phyloP scores from a whole-genome alignment of 92 coral and sea anemone genomes.

The Zoanthus sociatus region DNA sequence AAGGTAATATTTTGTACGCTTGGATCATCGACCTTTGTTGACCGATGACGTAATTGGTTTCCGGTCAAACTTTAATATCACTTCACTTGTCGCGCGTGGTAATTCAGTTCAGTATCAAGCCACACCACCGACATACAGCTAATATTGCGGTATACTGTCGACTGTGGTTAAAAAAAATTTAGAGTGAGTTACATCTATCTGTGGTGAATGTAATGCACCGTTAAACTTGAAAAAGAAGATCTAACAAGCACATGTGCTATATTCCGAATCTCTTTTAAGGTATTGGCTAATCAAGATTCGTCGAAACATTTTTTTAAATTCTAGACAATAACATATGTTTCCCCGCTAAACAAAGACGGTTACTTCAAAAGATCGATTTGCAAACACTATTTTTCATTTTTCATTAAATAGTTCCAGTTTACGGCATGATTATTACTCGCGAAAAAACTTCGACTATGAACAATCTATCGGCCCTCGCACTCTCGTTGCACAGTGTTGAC shows the following conservation, averaged over 20 bases:
- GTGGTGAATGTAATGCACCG: not conserved
- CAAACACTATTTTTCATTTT: conserved; percentile 29
- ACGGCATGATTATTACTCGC: conserved; percentile 41
- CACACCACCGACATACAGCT: not conserved
- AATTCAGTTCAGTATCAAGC: not conserved
- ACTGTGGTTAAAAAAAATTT: not conserved
- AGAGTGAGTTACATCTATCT: not conserved
- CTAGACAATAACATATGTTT: not conserved
- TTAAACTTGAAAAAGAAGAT: not conserved
- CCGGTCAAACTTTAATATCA: conserved; percentile 22
- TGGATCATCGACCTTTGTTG: not conserved
- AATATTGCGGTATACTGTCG: not conserved
- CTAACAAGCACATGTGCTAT: not conserved
- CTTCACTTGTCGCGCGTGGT: not conserved
- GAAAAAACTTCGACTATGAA: conserved; percentile 26
- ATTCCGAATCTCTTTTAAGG: not conserved
- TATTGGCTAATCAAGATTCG: not conserved
- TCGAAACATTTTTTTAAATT: not conserved
- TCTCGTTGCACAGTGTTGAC: conserved; percentile 66
- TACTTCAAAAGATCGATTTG: conserved; percentile 17
- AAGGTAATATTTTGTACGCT: not conserved
- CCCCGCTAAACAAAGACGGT: conserved; percentile 25
- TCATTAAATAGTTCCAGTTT: conserved; percentile 5
- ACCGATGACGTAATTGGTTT: conserved; percentile 4
- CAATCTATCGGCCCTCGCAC: conserved; percentile 62